phyloP scores from a whole-genome alignment of 2,888 invertebrate genomes.

The Eretmocerus hayati region DNA sequence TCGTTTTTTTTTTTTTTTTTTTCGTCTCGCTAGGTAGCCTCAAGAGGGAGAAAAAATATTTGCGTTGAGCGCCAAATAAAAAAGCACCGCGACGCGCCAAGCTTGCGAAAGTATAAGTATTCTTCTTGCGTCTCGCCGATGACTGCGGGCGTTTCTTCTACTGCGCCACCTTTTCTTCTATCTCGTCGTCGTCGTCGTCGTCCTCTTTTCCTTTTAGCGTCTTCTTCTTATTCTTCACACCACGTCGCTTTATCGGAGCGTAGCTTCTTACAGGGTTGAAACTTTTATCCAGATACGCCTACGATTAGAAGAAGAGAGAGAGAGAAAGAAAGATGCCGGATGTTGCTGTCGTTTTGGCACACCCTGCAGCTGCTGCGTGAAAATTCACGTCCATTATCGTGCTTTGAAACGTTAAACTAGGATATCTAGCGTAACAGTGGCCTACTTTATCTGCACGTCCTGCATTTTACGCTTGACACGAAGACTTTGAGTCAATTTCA shows the following conservation, averaged over 20 bases:
- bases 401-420: no score
- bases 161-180: background rate
- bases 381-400: no score
- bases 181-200: no score
- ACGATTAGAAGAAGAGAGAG: background rate
- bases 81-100: background rate
- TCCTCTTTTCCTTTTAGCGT: no score
- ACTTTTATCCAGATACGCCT: background rate
- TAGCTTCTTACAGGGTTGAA: no score
- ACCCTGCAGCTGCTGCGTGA: no score
- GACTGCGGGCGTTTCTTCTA: background rate
- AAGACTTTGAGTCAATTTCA: no score
- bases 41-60: conserved; percentile 7
- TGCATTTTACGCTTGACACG: no score
- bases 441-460: no score
- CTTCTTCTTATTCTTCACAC: background rate
- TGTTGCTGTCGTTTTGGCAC: no score
- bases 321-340: no score
- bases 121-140: background rate
- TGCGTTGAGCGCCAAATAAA: conserved; percentile 2
- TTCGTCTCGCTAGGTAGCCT: background rate
- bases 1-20: background rate
- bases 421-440: no score
- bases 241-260: background rate
- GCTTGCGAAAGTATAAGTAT: background rate